Base-by-base conservation (phyloP, 2,113 vertebrate species). In the Ardeotis arabs region DNA sequence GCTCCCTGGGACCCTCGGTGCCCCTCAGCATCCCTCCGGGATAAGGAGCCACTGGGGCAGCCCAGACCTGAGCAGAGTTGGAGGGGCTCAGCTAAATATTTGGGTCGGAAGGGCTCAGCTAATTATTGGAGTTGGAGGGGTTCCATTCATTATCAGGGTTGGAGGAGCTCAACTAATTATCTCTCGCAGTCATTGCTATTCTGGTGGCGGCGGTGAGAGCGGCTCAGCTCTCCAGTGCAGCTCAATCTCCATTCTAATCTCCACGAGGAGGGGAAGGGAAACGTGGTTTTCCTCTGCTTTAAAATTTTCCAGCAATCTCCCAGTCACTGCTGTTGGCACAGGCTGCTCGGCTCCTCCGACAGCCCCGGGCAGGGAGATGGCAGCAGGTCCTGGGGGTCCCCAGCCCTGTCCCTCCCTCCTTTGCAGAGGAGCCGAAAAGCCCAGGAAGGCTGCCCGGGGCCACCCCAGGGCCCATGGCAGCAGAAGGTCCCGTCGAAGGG, bases 131-230 rank as follows among this genome's bases (percentile, higher is more conserved):
- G 44, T 52, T 60, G 62, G 56, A 74, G 52, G 29, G 31, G 63
- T 17, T 94, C 41, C 6, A 14, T 2, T 72, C 20, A 28, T 68
- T 76, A 79, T 16, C 37, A 45, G 29, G 75, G 23, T 13, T 31
- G 66, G 53, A 96, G 70, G 25, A 73, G 75, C 89, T 79, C 59
- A 7, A 12, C 55, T 90, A 90, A 96, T 97, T 95, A 63, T 60
- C n/a, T 67, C 68, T 69, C 0, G 0, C 73, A 59, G 82, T 45
- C 45, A 21, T 79, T 89, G 93, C 74, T 69, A 73, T 93, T 89
- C 87, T 1, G 1, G 55, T 3, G 5, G 85, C 2, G 0, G 22
- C 2, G 5, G 20, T 10, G 63, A 83, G 72, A 75, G 45, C 0
- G 0, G 89, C 47, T 80, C 31, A 22, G 94, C 74, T 81, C 80